Conservation (phyloP, 2,888 invertebrate species). For the Sipha maydis region DNA sequence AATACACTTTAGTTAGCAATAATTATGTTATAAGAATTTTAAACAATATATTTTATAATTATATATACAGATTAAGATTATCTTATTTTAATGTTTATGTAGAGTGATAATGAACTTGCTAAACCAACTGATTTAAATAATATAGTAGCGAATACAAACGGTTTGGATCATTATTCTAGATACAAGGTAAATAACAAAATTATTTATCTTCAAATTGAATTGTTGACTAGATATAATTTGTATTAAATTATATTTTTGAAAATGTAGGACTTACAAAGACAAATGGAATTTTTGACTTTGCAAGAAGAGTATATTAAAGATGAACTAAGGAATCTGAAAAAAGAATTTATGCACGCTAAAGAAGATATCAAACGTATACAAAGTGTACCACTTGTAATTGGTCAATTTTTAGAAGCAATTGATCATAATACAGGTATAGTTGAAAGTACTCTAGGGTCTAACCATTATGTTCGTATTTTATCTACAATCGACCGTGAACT, state of each 20-base stretch:
- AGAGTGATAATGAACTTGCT: too few relatives aligned
- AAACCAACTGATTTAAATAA: too few relatives aligned
- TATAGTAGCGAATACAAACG: too few relatives aligned
- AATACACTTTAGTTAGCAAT: too few relatives aligned
- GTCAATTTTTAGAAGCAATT: constrained; percentile 98
- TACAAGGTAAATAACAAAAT: constrained; percentile 29
- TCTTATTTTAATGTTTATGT: too few relatives aligned
- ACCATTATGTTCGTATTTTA: constrained; percentile 97
- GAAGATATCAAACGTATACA: constrained; percentile 98
- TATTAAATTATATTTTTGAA: neutral
- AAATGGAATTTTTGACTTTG: constrained; percentile 96
- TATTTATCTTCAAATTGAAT: neutral
- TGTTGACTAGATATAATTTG: neutral
- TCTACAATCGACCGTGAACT: constrained; percentile 98
- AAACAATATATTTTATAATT: too few relatives aligned
- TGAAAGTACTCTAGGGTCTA: constrained; percentile 96
- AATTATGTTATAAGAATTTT: too few relatives aligned
- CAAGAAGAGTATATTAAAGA: constrained; percentile 99
- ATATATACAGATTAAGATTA: too few relatives aligned
- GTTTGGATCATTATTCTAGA: constrained; percentile 58
- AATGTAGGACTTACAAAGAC: constrained; percentile 89
- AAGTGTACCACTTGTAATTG: constrained; percentile 97
- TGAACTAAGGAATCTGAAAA: constrained; percentile 97
- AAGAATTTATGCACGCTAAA: constrained; percentile 98
- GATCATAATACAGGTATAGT: constrained; percentile 99